Conservation (phyloP, 1,140 invertebrate genomes). For the Bombus pascuorum region DNA sequence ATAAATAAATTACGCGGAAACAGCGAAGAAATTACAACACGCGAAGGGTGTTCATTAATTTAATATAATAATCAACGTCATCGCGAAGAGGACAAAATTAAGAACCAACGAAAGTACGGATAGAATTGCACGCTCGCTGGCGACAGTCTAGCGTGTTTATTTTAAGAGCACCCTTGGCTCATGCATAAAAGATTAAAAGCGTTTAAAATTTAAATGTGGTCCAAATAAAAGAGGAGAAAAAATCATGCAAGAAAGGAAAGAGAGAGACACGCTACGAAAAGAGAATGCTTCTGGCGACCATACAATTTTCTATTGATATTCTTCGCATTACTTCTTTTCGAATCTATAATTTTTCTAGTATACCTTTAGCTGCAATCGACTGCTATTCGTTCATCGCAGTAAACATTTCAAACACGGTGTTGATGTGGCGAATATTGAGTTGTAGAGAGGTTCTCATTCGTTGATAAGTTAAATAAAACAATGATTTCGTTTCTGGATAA, state of each 20-base stretch:
- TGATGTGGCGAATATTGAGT: background rate
- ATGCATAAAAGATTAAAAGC: slow-evolving; percentile 46
- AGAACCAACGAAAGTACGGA: background rate
- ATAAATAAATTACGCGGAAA: background rate
- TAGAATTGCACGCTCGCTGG: background rate
- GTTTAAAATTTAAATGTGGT: slow-evolving; percentile 48
- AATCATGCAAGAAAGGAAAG: background rate
- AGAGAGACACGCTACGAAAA: background rate
- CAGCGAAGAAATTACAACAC: background rate
- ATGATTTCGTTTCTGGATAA: no score
- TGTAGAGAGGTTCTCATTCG: background rate
- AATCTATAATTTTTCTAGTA: background rate
- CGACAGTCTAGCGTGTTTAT: slow-evolving; percentile 37
- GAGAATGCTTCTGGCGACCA: background rate
- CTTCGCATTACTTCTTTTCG: background rate
- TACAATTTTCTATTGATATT: background rate
- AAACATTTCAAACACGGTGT: background rate
- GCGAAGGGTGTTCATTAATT: background rate
- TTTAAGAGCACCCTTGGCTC: slow-evolving; percentile 28
- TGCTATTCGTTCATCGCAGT: background rate
- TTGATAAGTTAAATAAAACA: background rate
- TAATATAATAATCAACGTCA: slow-evolving; percentile 11
- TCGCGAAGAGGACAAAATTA: background rate
- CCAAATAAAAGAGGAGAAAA: slow-evolving; percentile 20
- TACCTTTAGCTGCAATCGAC: background rate